Base-by-base conservation (phyloP, 2,113 vertebrate species). In the Monopterus albus region DNA sequence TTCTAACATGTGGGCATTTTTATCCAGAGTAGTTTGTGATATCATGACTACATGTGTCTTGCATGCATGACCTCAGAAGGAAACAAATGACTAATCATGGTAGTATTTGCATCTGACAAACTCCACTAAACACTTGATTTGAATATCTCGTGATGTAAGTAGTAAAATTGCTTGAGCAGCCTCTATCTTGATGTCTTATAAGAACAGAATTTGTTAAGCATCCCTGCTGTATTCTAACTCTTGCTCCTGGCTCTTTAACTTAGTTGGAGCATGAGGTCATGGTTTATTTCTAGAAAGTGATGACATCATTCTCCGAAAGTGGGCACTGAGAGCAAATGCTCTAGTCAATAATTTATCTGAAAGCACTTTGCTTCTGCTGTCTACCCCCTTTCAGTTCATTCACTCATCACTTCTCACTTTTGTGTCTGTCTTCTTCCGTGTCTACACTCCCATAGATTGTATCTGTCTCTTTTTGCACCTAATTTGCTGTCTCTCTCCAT, bases 281-380 rank as follows among this genome's bases (percentile, higher is more conserved):
- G 51, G 79, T 86, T 77, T 92, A 85, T 91, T 88, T 89, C 74
- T 68, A 71, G 79, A 73, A 61, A 67, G 52, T 1, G 8, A 72
- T 89, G 85, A 91, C 88, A 89, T 91, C 72, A 89, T 82, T 62
- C 64, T 45, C 67, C 69, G 39, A 87, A 86, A 88, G 68, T 87
- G 69, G 88, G 88, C 85, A 67, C 79, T 57, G 36, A 72, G 71
- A 77, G 75, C 71, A 84, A 87, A 84, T 74, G 70, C 52, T 49
- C 42, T 8, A 60, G 76, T 92, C 78, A 91, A 91, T 91, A 85
- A 92, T 92, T 92, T 33, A 92, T 88, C 72, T 83, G 28, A 91
- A 88, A 92, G 88, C 89, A 88, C 89, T 91, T 86, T 87, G 72
- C 76, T 87, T 74, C 47, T 45, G 49, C 67, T 56, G 45, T 57